Evolutionary conservation across 2,888 invertebrate species (phyloP).

Genomic region (Scrobipalpa atriplicella): DNA sequence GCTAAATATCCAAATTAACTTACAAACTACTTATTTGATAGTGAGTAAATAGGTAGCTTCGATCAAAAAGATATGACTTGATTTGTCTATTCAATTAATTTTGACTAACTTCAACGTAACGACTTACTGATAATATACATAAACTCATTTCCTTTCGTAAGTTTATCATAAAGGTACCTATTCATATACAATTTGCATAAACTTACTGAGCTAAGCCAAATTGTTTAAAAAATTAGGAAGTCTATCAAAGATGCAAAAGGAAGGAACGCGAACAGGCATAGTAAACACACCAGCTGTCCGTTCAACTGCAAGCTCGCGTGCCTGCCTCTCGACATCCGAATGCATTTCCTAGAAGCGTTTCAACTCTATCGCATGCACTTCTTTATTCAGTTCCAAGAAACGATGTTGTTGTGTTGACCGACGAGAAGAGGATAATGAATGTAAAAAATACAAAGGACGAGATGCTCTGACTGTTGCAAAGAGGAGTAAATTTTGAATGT

Average conservation of each 20-base stretch:
- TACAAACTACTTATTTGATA: too few species aligned
- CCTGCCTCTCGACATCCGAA: neutral
- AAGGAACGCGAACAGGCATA: neutral
- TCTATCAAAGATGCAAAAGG: neutral
- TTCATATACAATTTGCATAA: too few species aligned
- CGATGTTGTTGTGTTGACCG: conserved; percentile 2
- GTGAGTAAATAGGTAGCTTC: too few species aligned
- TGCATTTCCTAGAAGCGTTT: conserved; percentile 2
- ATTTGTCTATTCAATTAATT: too few species aligned
- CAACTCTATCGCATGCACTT: conserved; percentile 4
- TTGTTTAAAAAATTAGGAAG: neutral
- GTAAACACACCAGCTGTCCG: conserved; percentile 1
- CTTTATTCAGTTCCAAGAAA: neutral
- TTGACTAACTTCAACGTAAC: too few species aligned
- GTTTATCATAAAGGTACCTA: too few species aligned
- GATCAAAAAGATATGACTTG: too few species aligned
- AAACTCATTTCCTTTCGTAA: too few species aligned
- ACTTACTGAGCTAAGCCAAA: neutral
- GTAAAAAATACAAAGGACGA: neutral
- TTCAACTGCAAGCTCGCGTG: conserved; percentile 5
- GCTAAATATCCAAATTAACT: too few species aligned
- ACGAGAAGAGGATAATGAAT: neutral
- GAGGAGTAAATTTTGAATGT: too few species aligned
- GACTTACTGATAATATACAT: too few species aligned
- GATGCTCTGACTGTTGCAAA: too few species aligned